Percentiles rank a stretch among this genome's conserved stretches.
Conservation (phyloP, 1,140 invertebrate species). For the Pomacea maculata region DNA sequence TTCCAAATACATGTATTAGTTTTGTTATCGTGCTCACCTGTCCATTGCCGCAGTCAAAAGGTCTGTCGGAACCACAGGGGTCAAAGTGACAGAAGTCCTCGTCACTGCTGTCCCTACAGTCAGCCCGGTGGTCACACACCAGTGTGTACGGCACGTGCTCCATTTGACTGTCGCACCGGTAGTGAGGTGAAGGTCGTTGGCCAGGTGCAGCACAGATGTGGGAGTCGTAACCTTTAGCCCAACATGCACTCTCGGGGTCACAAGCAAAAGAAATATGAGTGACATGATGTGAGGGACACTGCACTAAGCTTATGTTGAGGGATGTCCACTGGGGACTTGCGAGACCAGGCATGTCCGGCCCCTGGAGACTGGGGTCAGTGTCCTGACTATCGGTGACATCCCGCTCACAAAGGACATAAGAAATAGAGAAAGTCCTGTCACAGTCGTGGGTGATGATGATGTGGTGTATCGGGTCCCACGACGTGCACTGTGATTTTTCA, state of each 20-base stretch:
- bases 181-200: neutral
- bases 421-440: too few species aligned
- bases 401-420: neutral
- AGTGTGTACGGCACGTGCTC: slow-evolving; percentile 10
- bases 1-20: too few species aligned
- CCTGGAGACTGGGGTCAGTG: neutral
- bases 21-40: neutral
- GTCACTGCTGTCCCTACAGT: slow-evolving; percentile 9
- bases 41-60: neutral
- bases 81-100: slow-evolving; percentile 5
- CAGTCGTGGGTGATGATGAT: too few species aligned
- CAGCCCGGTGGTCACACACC: slow-evolving; percentile 11
- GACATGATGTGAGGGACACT: neutral
- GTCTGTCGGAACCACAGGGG: neutral
- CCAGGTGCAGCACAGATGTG: neutral
- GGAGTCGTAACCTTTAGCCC: neutral
- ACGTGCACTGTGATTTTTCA: neutral
- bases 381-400: neutral
- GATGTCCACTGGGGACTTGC: neutral
- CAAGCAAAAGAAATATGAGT: neutral
- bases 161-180: neutral
- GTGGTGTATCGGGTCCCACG: neutral
- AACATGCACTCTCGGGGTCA: neutral
- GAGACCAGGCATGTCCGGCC: neutral
- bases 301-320: neutral